A percentile compares a stretch with the other conserved stretches of the same genome.
phyloP scores from a whole-genome alignment of 2,113 vertebrate species.

The Equus quagga region DNA sequence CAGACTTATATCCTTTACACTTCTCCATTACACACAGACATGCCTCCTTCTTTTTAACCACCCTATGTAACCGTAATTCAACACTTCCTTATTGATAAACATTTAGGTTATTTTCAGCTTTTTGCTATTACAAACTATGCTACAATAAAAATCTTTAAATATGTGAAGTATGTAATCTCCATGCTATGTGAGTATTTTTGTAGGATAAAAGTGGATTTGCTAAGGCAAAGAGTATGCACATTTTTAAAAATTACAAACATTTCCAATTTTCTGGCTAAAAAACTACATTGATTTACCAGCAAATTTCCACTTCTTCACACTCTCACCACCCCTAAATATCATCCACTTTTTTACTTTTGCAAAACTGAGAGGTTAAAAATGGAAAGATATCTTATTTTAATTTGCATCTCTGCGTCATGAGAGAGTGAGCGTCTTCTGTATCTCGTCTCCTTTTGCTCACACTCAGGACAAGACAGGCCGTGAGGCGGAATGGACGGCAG shows the following conservation, averaged over 20 bases:
- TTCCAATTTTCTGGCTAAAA: neutral
- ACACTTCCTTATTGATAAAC: neutral
- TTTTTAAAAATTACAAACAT: neutral
- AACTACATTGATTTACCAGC: neutral
- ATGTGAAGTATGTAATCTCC: neutral
- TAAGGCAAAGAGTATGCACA: neutral
- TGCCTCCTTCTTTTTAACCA: neutral
- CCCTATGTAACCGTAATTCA: neutral
- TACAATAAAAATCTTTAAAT: conserved; percentile 15
- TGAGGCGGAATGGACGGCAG: neutral
- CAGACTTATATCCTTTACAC: neutral
- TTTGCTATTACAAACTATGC: neutral
- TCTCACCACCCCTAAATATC: neutral
- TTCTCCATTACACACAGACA: neutral
- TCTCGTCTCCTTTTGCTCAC: neutral
- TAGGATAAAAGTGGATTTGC: neutral
- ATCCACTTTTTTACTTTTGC: neutral
- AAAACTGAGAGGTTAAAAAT: neutral
- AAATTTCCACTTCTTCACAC: conserved; percentile 18
- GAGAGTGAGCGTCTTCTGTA: neutral
- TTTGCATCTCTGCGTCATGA: neutral
- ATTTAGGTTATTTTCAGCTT: neutral
- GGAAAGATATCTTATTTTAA: neutral
- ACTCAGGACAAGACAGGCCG: neutral
- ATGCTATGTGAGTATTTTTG: neutral